Evolutionary conservation across 2,888 invertebrate species (phyloP), one percentile per base, ranked within the genome.

Genomic region (Napeogenes inachia): DNA sequence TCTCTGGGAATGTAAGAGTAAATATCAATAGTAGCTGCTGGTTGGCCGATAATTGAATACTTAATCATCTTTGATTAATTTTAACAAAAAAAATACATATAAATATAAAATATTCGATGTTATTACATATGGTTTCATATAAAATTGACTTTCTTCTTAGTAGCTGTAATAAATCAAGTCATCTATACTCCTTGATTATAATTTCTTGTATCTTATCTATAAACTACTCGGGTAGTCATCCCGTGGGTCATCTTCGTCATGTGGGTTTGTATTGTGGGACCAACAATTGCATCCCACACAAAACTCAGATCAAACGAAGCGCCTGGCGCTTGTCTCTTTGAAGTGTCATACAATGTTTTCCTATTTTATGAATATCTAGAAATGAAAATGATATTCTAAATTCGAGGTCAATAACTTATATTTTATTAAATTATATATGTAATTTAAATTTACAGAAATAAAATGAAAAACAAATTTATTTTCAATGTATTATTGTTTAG

Each of bases 281-380:
- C 75, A 78, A 75, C 79, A 73, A 81, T 79, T 74, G 78, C 71
- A 73, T 70, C 75, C 86, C 76, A 85, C 85, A 72, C 77, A 72
- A 75, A 69, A 70, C 72, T 66, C 71, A 73, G 79, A 84, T 72
- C 71, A 71, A 71, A 70, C 69, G 69, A 71, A 69, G 64, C 73
- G 73, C 75, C 75, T 75, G 79, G 75, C 76, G 78, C 78, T 77
- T 71, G 70, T 42, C 13, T 70, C 68, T 69, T 73, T 73, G 21
- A 13, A 45, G 54, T 45, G 42, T 57, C 30, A 57, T 57, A 21
- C 21, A 21, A 21, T 21, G 21, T 21, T 21, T 21, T 21, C 21
- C 21, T 21, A 21, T 21, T 21, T 21, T 21, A 21, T 21, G 21
- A 21, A 21, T 21, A 21, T 21, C 1, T 21, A 21, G 21, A 21